phyloP scores from a whole-genome alignment of 2,888 invertebrate genomes.

The Parnassius smintheus region DNA sequence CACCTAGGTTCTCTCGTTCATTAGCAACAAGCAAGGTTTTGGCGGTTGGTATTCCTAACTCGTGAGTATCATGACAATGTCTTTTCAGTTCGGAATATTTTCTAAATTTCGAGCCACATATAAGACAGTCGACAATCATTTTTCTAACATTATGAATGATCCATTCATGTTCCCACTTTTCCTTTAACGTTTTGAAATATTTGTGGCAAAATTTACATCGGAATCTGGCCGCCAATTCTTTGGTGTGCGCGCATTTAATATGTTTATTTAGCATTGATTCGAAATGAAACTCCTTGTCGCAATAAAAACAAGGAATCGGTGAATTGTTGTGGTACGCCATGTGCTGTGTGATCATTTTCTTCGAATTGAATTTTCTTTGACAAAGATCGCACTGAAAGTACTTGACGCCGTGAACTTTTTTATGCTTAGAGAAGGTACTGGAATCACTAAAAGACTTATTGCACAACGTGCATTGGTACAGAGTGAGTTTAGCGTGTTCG shows the following conservation, averaged over 20 bases:
- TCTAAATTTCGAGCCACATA: conserved; percentile 64
- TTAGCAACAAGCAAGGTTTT: conserved; percentile 44
- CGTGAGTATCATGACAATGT: conserved; percentile 54
- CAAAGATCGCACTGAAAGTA: conserved; percentile 72
- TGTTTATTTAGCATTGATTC: conserved; percentile 72
- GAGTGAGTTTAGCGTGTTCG: conserved; percentile 70
- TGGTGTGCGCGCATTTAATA: conserved; percentile 55
- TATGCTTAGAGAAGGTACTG: conserved; percentile 76
- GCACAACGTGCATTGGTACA: conserved; percentile 73
- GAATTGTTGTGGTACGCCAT: conserved; percentile 67
- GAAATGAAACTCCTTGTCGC: conserved; percentile 63
- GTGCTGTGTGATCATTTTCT: conserved; percentile 68
- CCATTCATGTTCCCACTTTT: conserved; percentile 78
- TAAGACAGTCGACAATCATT: conserved; percentile 61
- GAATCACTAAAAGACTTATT: conserved; percentile 76
- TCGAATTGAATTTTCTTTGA: conserved; percentile 71
- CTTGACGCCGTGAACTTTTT: conserved; percentile 67
- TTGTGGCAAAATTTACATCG: conserved; percentile 60
- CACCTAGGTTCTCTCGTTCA: conserved; percentile 29
- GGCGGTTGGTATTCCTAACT: conserved; percentile 53
- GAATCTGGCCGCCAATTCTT: conserved; percentile 43
- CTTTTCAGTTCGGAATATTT: conserved; percentile 67
- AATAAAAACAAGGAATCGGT: conserved; percentile 56
- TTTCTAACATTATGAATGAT: conserved; percentile 65
- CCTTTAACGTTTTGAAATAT: conserved; percentile 56